Conservation (phyloP, 2,888 invertebrate genomes). For the Lithophane leautieri region DNA sequence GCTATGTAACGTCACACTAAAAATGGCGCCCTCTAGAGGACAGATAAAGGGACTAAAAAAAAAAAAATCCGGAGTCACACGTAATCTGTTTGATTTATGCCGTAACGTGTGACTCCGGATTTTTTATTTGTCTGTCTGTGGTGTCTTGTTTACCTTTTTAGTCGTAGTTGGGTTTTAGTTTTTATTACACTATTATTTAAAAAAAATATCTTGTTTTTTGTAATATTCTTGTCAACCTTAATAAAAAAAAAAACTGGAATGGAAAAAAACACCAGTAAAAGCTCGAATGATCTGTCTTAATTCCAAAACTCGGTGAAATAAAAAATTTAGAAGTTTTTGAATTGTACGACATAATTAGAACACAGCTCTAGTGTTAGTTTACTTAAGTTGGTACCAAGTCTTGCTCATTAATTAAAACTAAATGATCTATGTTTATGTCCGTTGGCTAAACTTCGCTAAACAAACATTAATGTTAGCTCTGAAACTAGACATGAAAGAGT, state of each 20-base stretch:
- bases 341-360: neutral
- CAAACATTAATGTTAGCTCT: conserved; percentile 28
- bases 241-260: neutral
- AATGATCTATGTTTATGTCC: conserved; percentile 27
- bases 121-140: too few relatives aligned
- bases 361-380: neutral
- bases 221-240: neutral
- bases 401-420: conserved; percentile 36
- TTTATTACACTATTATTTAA: too few relatives aligned
- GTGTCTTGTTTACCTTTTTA: too few relatives aligned
- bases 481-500: conserved; percentile 40
- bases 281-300: too few relatives aligned
- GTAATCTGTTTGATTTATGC: too few relatives aligned
- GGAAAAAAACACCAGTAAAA: too few relatives aligned
- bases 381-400: neutral
- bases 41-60: too few relatives aligned
- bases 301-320: neutral
- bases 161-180: too few relatives aligned
- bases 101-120: too few relatives aligned
- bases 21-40: too few relatives aligned
- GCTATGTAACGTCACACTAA: too few relatives aligned
- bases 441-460: conserved; percentile 15
- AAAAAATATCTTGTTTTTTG: neutral
- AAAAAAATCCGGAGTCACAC: too few relatives aligned
- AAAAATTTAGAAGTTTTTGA: neutral